Percentiles rank a stretch among this genome's conserved stretches.
Conservation (phyloP, 2,113 vertebrate genomes). For the Prunella fulvescens region DNA sequence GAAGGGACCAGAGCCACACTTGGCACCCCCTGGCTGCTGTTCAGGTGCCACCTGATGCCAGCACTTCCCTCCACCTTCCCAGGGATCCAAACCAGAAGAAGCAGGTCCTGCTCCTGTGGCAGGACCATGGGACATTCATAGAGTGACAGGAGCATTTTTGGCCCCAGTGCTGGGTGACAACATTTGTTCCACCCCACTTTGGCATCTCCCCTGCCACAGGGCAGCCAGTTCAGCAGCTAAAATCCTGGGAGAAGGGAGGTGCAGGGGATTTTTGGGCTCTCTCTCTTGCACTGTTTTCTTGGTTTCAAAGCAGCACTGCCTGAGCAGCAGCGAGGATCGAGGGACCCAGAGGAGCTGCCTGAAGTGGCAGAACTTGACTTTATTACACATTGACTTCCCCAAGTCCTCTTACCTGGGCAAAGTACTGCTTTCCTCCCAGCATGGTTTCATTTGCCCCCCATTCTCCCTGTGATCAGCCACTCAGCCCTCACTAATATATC, state of each 20-base stretch:
- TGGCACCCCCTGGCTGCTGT: not conserved
- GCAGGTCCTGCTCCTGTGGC: not conserved
- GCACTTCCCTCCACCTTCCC: not conserved
- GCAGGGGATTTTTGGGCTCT: not conserved
- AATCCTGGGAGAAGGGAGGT: not conserved
- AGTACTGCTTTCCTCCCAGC: constrained; percentile 22
- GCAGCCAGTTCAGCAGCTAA: not conserved
- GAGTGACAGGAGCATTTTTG: not conserved
- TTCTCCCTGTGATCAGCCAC: constrained; percentile 20
- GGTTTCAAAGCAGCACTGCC: not conserved
- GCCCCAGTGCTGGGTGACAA: not conserved
- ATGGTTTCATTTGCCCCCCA: not conserved
- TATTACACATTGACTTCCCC: not conserved
- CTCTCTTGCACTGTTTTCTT: not conserved
- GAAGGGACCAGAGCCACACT: not conserved
- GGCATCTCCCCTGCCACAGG: not conserved
- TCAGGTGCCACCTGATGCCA: not conserved
- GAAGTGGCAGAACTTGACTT: not conserved
- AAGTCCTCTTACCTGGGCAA: not conserved
- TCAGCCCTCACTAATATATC: constrained; percentile 56
- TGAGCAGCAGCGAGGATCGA: not conserved
- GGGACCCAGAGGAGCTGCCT: not conserved
- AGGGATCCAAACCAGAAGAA: not conserved
- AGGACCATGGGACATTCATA: rapidly evolving
- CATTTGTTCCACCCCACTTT: rapidly evolving